phyloP scores from a whole-genome alignment of 2,888 invertebrate genomes.

The Brachycybe producta region DNA sequence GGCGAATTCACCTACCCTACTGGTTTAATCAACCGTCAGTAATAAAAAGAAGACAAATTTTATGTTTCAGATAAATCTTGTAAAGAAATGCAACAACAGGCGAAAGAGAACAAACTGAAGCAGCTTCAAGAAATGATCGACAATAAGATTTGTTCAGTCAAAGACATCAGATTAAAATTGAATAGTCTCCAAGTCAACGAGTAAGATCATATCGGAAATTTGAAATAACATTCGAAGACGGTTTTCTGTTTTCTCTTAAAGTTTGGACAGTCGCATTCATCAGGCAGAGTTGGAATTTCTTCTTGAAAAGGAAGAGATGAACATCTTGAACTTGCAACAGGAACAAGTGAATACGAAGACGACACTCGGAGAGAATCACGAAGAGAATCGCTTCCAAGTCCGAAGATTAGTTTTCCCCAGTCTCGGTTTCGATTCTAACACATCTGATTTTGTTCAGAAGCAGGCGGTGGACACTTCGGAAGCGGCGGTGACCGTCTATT shows the following conservation, averaged over 20 bases:
- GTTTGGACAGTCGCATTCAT: constrained; percentile 66
- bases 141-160: constrained; percentile 60
- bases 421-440: no score
- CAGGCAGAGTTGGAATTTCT: constrained; percentile 83
- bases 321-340: constrained; percentile 67
- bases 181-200: constrained; percentile 76
- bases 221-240: constrained; percentile 8
- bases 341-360: constrained; percentile 64
- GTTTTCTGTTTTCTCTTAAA: not conserved
- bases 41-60: no score
- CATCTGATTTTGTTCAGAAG: constrained; percentile 52
- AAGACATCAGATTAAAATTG: constrained; percentile 62
- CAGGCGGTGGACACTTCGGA: constrained; percentile 35
- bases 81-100: no score
- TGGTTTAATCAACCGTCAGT: no score
- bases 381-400: no score
- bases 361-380: not conserved
- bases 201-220: no score
- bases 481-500: constrained; percentile 7
- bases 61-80: constrained; percentile 26
- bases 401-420: no score
- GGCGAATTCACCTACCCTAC: no score
- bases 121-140: constrained; percentile 56
- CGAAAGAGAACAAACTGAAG: constrained; percentile 45
- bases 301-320: constrained; percentile 73